Evolutionary conservation across 2,797 vertebrate species (phyloP).

Genomic region (Dendrocincla fuliginosa): DNA sequence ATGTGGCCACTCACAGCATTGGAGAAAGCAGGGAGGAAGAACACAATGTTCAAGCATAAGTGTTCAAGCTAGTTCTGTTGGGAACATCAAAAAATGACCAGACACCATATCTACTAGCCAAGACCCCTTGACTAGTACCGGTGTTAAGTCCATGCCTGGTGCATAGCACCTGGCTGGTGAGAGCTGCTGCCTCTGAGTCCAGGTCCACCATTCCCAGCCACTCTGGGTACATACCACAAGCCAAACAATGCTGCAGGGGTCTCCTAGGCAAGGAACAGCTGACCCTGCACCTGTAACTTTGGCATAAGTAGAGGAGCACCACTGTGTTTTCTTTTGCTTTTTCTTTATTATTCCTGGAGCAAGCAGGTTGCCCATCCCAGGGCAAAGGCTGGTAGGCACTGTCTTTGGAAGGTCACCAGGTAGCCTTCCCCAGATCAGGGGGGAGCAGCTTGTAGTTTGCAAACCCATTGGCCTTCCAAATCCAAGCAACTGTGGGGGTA

Average conservation of each 20-base stretch:
- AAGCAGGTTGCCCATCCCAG: background rate
- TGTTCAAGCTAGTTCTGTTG: background rate
- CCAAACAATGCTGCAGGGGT: background rate
- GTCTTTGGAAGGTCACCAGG: slow-evolving; percentile 50
- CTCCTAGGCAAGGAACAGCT: background rate
- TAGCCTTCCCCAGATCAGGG: background rate
- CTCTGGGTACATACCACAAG: background rate
- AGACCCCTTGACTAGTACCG: background rate
- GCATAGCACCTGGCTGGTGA: background rate
- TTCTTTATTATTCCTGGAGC: background rate
- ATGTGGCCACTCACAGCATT: rapidly evolving
- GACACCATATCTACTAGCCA: background rate
- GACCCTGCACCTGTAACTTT: background rate
- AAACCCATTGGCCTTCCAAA: background rate
- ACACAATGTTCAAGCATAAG: background rate
- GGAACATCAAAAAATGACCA: background rate
- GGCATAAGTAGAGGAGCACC: background rate
- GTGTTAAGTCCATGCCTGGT: background rate
- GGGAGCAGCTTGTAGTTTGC: background rate
- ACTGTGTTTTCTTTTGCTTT: background rate
- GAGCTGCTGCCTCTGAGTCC: background rate
- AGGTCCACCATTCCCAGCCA: background rate
- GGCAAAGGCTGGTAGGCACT: background rate
- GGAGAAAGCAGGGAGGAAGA: background rate
- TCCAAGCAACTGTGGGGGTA: background rate